phyloP scores from a whole-genome alignment of 2,113 vertebrate species.

The Pangasianodon gigas region DNA sequence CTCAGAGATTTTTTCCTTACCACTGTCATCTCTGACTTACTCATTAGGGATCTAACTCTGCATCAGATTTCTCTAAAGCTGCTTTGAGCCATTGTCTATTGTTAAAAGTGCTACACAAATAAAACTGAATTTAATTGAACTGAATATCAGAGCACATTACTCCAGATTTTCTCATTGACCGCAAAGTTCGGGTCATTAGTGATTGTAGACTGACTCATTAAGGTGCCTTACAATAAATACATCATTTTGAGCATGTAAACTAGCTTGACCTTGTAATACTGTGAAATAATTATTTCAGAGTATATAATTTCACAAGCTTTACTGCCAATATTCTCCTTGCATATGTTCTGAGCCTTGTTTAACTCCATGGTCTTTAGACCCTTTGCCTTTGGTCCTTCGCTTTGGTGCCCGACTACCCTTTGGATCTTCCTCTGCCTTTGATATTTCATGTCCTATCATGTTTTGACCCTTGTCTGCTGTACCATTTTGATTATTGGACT shows the following conservation, averaged over 20 bases:
- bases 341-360: background rate
- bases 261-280: background rate
- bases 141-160: background rate
- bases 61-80: background rate
- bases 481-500: background rate
- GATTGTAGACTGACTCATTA: background rate
- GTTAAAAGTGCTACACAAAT: background rate
- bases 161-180: background rate
- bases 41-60: background rate
- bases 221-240: background rate
- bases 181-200: background rate
- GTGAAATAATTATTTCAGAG: background rate
- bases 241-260: background rate
- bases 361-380: background rate
- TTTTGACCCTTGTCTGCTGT: background rate
- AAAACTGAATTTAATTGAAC: background rate
- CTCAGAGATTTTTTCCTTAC: background rate
- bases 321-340: background rate
- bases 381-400: background rate
- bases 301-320: background rate
- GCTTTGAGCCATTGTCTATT: background rate
- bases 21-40: background rate
- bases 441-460: background rate
- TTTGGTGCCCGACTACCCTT: background rate
- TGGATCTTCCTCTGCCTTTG: background rate